These are phyloP conservation scores for Protobothrops flavoviridis DNA, from an alignment of 2,113 vertebrate species.

Conservation along the genomic window DNA sequence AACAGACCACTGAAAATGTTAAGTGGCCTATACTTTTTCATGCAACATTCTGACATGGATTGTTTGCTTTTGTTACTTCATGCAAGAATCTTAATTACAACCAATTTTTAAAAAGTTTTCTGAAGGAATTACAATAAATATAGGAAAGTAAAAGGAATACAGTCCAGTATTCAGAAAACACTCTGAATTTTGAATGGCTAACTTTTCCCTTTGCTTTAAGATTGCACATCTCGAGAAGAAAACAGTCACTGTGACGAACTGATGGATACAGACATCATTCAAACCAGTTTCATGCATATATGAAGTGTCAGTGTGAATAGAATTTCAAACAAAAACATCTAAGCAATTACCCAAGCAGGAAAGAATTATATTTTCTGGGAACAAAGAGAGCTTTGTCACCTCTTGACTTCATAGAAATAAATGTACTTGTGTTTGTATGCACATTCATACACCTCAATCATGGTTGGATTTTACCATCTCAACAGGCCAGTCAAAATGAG, in stretches of 20 bases:
- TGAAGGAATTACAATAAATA: constrained; percentile 55
- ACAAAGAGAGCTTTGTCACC: constrained; percentile 67
- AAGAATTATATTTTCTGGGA: constrained; percentile 65
- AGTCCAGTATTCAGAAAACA: constrained; percentile 53
- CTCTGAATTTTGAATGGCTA: constrained; percentile 54
- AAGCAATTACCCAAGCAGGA: constrained; percentile 52
- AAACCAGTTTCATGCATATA: constrained; percentile 56
- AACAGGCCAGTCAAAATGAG: constrained; percentile 43
- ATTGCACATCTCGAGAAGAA: constrained; percentile 51
- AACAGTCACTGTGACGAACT: constrained; percentile 57
- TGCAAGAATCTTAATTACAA: constrained; percentile 68
- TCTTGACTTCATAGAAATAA: constrained; percentile 57
- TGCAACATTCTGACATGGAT: constrained; percentile 40
- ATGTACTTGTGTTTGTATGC: constrained; percentile 20
- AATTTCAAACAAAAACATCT: constrained; percentile 67
- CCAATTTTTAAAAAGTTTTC: constrained; percentile 50
- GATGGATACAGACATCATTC: constrained; percentile 61
- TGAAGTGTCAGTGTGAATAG: constrained; percentile 61
- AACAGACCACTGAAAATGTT: constrained; percentile 47
- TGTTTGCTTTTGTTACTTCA: constrained; percentile 51
- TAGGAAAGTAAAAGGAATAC: constrained; percentile 55
- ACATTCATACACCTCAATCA: constrained; percentile 30
- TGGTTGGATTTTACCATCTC: constrained; percentile 25
- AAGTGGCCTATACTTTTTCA: constrained; percentile 42
- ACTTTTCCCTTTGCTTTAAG: constrained; percentile 56